A percentile compares a stretch with the other conserved stretches of the same genome.
Evolutionary conservation across 2,113 vertebrate species (phyloP).

Genomic region (Benitochromis conjunctus): DNA sequence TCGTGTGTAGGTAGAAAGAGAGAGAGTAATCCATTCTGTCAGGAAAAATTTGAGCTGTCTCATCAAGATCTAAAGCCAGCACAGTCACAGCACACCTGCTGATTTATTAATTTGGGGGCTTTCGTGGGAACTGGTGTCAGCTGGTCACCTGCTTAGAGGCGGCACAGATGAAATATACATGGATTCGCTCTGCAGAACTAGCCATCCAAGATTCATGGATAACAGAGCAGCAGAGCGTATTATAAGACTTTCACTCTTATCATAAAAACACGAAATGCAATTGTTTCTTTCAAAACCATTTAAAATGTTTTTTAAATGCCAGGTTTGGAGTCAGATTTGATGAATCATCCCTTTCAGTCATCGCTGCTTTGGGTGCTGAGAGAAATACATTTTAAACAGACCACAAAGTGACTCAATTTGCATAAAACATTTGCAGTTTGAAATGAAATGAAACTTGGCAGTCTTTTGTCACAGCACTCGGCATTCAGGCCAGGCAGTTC

Average conservation of each 20-base stretch:
- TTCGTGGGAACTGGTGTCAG: neutral
- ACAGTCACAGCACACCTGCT: slow-evolving; percentile 27
- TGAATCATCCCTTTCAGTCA: neutral
- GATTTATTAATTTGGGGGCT: slow-evolving; percentile 44
- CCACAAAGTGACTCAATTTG: neutral
- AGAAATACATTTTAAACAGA: neutral
- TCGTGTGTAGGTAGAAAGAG: neutral
- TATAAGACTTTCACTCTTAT: neutral
- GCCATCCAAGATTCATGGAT: slow-evolving; percentile 38
- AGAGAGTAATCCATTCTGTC: slow-evolving; percentile 1
- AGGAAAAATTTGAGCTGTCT: slow-evolving; percentile 7
- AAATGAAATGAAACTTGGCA: neutral
- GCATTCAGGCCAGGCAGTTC: neutral
- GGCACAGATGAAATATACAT: slow-evolving; percentile 35
- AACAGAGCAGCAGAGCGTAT: neutral
- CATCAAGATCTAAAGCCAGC: slow-evolving; percentile 1
- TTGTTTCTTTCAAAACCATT: neutral
- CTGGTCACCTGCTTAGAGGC: slow-evolving; percentile 29
- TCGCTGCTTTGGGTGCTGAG: neutral
- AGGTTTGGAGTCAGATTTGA: neutral
- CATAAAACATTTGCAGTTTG: neutral
- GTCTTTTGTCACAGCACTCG: neutral
- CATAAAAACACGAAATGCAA: neutral
- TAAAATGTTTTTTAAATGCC: neutral
- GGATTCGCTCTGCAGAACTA: slow-evolving; percentile 22